Conservation (phyloP, 2,113 vertebrate genomes). For the Gallinago jamesoni region DNA sequence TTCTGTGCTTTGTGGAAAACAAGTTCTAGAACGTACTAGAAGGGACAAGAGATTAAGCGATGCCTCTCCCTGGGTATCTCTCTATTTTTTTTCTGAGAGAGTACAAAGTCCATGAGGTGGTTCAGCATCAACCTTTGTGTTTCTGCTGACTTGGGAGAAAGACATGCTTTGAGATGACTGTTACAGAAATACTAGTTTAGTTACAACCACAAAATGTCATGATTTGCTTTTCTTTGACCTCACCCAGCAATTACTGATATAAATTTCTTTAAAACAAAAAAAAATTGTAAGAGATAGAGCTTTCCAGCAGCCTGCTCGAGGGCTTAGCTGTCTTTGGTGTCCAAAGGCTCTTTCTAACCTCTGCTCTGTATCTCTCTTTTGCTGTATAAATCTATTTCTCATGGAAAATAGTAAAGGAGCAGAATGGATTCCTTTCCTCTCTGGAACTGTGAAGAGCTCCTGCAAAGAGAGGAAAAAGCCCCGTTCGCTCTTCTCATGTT, state of each 20-base stretch:
- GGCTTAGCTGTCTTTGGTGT: not conserved
- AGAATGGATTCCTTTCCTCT: not conserved
- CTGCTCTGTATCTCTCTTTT: not conserved
- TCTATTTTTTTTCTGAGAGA: not conserved
- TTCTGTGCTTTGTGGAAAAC: not conserved
- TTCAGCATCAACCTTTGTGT: not conserved
- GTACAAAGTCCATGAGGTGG: not conserved
- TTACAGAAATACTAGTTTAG: not conserved
- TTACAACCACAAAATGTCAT: not conserved
- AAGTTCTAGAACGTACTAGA: not conserved
- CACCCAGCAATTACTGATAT: not conserved
- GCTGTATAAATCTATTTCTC: not conserved
- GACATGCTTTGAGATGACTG: not conserved
- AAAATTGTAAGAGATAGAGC: not conserved
- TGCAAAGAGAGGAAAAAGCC: not conserved
- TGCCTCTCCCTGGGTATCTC: not conserved
- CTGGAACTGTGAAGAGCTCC: not conserved
- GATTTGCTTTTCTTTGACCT: not conserved
- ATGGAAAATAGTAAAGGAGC: not conserved
- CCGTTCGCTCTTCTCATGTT: accelerated
- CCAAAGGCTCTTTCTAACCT: not conserved
- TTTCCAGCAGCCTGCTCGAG: not conserved
- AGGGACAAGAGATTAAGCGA: not conserved
- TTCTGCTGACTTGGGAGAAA: not conserved
- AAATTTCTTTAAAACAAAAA: not conserved